Evolutionary conservation across 2,113 vertebrate species (phyloP), one percentile per base, ranked within the genome.

Genomic region (Taxidea taxus): DNA sequence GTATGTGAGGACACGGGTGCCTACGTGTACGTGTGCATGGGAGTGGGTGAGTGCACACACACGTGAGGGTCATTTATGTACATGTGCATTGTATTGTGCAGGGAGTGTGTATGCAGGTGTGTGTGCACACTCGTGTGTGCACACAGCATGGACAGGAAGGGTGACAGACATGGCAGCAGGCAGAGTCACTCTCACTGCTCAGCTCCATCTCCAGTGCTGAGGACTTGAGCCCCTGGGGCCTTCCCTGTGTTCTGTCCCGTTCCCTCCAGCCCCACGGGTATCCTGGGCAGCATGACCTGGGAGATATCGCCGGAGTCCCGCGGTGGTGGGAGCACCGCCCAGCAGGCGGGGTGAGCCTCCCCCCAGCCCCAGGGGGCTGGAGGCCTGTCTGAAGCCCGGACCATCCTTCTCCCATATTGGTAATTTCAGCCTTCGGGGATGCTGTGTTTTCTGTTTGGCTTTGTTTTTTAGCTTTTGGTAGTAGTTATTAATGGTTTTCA

Each of bases 401-500:
- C 11, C 82, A 66, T 64, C 42, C 42, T 97, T 85, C 87, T 91
- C 87, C 93, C 91, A 0, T 15, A 2, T 60, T 88, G 56, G 94
- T 91, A 92, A 95, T 97, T 87, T 96, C 97, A 96, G 96, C 97
- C 90, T 94, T 83, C 12, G 2, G 1, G 94, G 95, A 7, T 13
- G 75, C n/a, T 92, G 44, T 72, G 75, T 56, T 90, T 91, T 96
- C 49, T 97, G 84, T 92, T 94, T 77, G 92, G 37, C 77, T 95
- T 95, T 92, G 94, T 84, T 77, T 97, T 51, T 74, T 23, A 93
- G 95, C 56, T 88, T 29, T 96, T 91, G 96, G 97, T 51, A 94
- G 86, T 96, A 88, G 98, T 98, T 98, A 98, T 98, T 98, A 98
- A 98, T 96, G 98, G 98, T 97, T 96, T 98, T 98, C 98, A 87